Evolutionary conservation across 2,888 invertebrate species (phyloP).

Genomic region (Eristalis arbustorum): DNA sequence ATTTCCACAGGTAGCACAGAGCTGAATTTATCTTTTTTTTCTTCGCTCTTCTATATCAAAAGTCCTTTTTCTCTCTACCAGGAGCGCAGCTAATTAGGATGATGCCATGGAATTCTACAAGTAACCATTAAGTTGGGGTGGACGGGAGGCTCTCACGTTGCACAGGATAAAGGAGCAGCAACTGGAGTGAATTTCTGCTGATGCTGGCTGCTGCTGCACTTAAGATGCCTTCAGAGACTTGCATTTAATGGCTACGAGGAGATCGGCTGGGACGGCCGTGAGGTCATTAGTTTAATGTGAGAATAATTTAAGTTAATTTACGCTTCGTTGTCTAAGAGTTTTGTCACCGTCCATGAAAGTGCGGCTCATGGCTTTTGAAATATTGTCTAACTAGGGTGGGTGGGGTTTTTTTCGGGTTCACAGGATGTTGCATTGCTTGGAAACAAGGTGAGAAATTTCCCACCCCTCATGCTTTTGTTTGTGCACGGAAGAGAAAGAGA

Average conservation of each 20-base stretch:
- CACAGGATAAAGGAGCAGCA: background rate
- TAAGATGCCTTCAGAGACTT: slow-evolving; percentile 21
- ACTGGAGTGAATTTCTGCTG: background rate
- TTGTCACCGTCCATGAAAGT: background rate
- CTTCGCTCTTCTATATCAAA: background rate
- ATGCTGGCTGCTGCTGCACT: slow-evolving; percentile 11
- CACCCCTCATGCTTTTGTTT: background rate
- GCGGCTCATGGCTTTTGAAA: background rate
- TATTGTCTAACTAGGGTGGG: background rate
- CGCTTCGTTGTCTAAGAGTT: slow-evolving; percentile 7
- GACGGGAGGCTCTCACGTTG: background rate
- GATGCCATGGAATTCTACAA: slow-evolving; percentile 1
- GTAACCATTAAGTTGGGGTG: background rate
- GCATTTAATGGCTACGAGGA: slow-evolving; percentile 25
- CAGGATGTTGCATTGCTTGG: background rate
- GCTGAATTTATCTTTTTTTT: slow-evolving; percentile 26
- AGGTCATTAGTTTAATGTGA: slow-evolving; percentile 37
- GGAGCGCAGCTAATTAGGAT: slow-evolving; percentile 15
- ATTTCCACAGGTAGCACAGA: slow-evolving; percentile 24
- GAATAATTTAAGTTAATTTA: slow-evolving; percentile 42
- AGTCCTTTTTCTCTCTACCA: background rate
- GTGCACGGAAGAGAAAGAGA: background rate
- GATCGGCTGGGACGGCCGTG: slow-evolving; percentile 2
- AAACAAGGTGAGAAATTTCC: background rate
- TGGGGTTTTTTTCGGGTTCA: background rate